Conservation (phyloP, 2,797 vertebrate genomes). For the Peromyscus attwateri region DNA sequence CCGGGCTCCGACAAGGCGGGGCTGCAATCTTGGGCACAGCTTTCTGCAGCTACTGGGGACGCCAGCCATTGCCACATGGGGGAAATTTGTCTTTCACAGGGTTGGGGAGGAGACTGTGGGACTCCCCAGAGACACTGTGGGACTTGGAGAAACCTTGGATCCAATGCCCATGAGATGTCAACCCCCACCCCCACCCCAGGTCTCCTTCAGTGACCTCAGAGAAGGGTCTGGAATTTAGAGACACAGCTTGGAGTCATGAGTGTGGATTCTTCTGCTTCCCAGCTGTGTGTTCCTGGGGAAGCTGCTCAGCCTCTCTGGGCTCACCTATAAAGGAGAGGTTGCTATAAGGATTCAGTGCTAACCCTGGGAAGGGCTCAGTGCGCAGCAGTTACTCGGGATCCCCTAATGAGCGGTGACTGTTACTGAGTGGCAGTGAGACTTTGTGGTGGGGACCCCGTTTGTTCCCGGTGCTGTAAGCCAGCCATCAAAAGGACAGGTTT, state of each 20-base stretch:
- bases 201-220: neutral
- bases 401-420: neutral
- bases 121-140: neutral
- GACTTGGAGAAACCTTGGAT: neutral
- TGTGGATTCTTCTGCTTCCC: too few species aligned
- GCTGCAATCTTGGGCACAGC: neutral
- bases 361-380: neutral
- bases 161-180: too few species aligned
- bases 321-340: neutral
- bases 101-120: neutral
- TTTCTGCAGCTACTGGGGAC: neutral
- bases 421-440: neutral
- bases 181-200: neutral
- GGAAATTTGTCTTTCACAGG: neutral
- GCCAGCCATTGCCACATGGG: neutral
- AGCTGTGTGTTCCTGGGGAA: slow-evolving; percentile 2
- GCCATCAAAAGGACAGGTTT: neutral
- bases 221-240: neutral
- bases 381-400: rapidly evolving
- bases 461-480: neutral
- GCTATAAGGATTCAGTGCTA: neutral
- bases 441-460: neutral
- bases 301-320: slow-evolving; percentile 43
- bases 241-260: neutral
- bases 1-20: neutral